phyloP scores from a whole-genome alignment of 2,113 vertebrate species.

The Elanus axillaris region DNA sequence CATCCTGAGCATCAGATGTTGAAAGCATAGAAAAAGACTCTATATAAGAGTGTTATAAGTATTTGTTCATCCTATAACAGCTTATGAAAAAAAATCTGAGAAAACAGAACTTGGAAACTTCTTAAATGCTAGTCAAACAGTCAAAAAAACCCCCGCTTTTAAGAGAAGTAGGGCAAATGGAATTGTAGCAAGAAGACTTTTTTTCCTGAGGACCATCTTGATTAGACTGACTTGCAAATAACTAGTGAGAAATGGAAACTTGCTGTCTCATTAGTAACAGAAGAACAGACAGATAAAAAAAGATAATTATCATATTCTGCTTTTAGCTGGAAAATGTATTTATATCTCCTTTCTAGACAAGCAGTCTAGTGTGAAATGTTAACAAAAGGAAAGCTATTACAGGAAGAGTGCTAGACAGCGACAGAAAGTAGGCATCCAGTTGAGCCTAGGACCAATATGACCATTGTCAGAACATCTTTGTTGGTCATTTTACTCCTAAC shows the following conservation, averaged over 20 bases:
- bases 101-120: not conserved
- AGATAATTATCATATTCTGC: not conserved
- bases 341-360: not conserved
- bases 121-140: not conserved
- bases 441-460: not conserved
- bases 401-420: not conserved
- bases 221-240: slow-evolving; percentile 18
- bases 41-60: not conserved
- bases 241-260: slow-evolving; percentile 16
- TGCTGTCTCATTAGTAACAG: not conserved
- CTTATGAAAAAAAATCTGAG: not conserved
- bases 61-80: not conserved
- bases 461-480: not conserved
- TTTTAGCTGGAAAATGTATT: not conserved
- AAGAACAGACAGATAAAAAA: not conserved
- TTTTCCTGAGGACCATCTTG: not conserved
- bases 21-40: not conserved
- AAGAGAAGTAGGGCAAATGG: not conserved
- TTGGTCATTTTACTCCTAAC: not conserved
- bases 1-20: not conserved
- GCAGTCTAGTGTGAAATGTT: not conserved
- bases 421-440: not conserved
- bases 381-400: not conserved
- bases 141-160: not conserved
- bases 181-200: slow-evolving; percentile 4